Conservation (phyloP, 1,140 invertebrate genomes). For the Drosophila sulfurigaster region DNA sequence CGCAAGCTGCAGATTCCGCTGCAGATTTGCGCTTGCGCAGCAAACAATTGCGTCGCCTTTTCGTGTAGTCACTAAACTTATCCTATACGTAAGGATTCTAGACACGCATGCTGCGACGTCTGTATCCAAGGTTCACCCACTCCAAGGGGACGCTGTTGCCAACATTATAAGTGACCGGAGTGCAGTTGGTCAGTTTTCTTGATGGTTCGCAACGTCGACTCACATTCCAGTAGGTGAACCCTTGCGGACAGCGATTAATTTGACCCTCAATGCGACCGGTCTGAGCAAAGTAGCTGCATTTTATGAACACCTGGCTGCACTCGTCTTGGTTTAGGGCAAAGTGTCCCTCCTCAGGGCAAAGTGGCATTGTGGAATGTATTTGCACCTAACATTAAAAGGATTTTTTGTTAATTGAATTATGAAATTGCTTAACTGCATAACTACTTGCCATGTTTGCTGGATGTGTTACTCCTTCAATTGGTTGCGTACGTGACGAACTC, state of each 20-base stretch:
- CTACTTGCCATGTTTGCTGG: constrained; percentile 85
- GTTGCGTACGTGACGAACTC: constrained; percentile 59
- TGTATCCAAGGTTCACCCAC: constrained; percentile 81
- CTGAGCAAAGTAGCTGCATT: constrained; percentile 87
- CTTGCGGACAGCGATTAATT: constrained; percentile 91
- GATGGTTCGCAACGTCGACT: constrained; percentile 90
- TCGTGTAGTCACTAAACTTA: constrained; percentile 46
- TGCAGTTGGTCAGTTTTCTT: constrained; percentile 70
- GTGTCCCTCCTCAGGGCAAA: constrained; percentile 90
- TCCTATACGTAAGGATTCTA: constrained; percentile 51
- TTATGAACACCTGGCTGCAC: constrained; percentile 91
- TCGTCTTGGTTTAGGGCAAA: constrained; percentile 88
- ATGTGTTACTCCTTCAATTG: constrained; percentile 86
- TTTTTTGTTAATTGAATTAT: neutral
- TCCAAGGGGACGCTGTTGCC: constrained; percentile 73
- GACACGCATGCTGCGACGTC: constrained; percentile 75
- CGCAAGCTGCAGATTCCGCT: constrained; percentile 40
- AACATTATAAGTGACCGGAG: constrained; percentile 59
- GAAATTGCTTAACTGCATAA: neutral
- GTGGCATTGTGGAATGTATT: constrained; percentile 74
- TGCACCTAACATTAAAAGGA: constrained; percentile 52
- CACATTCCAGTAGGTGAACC: constrained; percentile 91
- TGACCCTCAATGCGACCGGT: constrained; percentile 88
- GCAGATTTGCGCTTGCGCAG: constrained; percentile 50
- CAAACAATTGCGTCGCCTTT: constrained; percentile 63